A percentile compares a stretch with the other conserved stretches of the same genome.
These are phyloP conservation scores for Glaucidium brasilianum DNA, from an alignment of 2,113 vertebrate genomes.

Conservation along the genomic window DNA sequence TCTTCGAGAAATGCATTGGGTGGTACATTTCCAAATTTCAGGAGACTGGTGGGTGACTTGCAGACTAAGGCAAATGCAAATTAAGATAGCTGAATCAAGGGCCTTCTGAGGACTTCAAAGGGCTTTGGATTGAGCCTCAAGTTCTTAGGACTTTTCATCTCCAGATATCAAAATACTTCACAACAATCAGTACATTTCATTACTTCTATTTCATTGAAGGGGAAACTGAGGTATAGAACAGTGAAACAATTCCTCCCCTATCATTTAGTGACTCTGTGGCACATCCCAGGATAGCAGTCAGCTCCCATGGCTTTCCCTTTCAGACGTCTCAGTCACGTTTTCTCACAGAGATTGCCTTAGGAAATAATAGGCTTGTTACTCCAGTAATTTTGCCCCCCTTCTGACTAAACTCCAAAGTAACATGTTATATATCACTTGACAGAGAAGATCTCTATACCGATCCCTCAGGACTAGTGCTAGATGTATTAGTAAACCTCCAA, in stretches of 20 bases:
- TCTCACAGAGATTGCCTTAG: neutral
- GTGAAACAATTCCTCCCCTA: neutral
- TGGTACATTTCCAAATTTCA: neutral
- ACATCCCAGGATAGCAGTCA: neutral
- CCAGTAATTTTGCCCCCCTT: neutral
- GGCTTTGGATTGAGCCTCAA: conserved; percentile 9
- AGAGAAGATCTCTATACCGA: neutral
- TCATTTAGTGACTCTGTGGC: neutral
- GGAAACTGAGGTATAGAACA: conserved; percentile 6
- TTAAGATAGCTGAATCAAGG: conserved; percentile 44
- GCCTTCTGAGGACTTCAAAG: conserved; percentile 51
- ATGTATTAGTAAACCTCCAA: neutral
- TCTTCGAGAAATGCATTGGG: neutral
- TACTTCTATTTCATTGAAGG: conserved; percentile 18
- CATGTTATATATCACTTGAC: neutral
- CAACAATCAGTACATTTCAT: conserved; percentile 29
- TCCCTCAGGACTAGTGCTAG: neutral
- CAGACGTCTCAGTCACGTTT: neutral
- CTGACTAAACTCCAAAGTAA: neutral
- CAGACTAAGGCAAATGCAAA: conserved; percentile 47
- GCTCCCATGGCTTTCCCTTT: neutral
- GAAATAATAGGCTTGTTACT: neutral
- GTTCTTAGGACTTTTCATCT: conserved; percentile 58
- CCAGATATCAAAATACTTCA: conserved; percentile 53
- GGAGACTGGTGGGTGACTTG: neutral